Percentiles rank a stretch among this genome's conserved stretches.
Evolutionary conservation across 2,888 invertebrate species (phyloP).

Genomic region (Nymphalis c-album): DNA sequence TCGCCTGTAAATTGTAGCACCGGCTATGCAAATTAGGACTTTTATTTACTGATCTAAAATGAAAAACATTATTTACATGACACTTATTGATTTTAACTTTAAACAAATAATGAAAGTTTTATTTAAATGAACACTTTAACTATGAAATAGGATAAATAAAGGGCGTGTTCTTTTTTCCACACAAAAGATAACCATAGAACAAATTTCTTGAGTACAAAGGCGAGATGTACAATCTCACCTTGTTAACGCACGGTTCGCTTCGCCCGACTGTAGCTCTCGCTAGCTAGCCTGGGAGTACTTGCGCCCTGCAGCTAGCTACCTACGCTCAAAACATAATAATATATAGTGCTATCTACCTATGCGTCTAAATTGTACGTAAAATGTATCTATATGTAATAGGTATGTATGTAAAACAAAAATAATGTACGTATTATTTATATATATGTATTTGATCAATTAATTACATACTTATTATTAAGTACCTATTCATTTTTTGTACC

Average conservation of each 20-base stretch:
- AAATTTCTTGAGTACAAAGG: constrained; percentile 6
- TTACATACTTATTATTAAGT: too few relatives aligned
- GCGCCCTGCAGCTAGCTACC: constrained; percentile 12
- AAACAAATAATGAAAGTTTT: background rate
- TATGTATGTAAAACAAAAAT: background rate
- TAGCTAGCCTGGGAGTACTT: constrained; percentile 1
- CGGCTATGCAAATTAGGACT: constrained; percentile 37
- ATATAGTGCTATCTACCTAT: background rate
- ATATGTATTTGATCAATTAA: too few relatives aligned
- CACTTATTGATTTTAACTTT: constrained; percentile 23
- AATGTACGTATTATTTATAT: too few relatives aligned
- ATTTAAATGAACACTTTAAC: background rate
- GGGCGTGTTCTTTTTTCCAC: constrained; percentile 10
- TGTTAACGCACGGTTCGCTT: constrained; percentile 9
- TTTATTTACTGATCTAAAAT: constrained; percentile 39
- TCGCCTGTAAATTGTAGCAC: constrained; percentile 28
- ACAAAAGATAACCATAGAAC: constrained; percentile 9
- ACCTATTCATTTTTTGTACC: too few relatives aligned
- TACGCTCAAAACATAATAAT: background rate
- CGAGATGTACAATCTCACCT: constrained; percentile 17
- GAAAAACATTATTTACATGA: constrained; percentile 39
- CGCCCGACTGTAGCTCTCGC: constrained; percentile 9
- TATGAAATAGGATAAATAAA: background rate
- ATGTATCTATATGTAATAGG: background rate
- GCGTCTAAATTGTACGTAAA: background rate